A percentile compares a stretch with the other conserved stretches of the same genome.
Evolutionary conservation across 2,888 invertebrate genomes (phyloP).

Genomic region (Papilio elwesi): DNA sequence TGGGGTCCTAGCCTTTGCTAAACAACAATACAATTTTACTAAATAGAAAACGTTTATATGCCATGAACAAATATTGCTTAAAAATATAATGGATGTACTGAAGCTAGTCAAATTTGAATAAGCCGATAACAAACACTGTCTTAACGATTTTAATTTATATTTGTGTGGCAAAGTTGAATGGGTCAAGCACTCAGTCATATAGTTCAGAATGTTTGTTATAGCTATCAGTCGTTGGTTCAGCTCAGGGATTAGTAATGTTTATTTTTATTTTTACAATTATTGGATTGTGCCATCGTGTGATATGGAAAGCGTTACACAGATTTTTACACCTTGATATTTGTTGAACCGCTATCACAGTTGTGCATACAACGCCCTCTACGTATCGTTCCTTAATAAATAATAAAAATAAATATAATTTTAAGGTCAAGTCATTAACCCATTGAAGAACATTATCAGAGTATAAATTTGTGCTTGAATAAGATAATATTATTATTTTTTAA

Average conservation of each 20-base stretch:
- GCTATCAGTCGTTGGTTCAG: neutral
- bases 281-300: too few species aligned
- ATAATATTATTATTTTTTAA: neutral
- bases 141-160: neutral
- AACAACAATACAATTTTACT: too few species aligned
- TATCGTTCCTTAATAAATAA: neutral
- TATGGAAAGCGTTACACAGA: neutral
- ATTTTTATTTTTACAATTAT: too few species aligned
- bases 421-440: slow-evolving; percentile 8
- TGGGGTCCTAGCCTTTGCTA: too few species aligned
- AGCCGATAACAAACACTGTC: neutral
- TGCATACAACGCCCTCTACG: neutral
- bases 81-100: neutral
- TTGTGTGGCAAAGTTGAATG: neutral
- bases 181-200: neutral
- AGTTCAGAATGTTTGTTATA: neutral
- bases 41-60: neutral
- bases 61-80: neutral
- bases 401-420: neutral
- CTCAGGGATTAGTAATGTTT: neutral
- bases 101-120: neutral
- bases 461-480: too few species aligned
- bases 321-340: neutral
- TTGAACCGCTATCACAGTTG: neutral
- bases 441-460: too few species aligned